Evolutionary conservation across 2,113 vertebrate species (phyloP).

Genomic region (Nicator chloris): DNA sequence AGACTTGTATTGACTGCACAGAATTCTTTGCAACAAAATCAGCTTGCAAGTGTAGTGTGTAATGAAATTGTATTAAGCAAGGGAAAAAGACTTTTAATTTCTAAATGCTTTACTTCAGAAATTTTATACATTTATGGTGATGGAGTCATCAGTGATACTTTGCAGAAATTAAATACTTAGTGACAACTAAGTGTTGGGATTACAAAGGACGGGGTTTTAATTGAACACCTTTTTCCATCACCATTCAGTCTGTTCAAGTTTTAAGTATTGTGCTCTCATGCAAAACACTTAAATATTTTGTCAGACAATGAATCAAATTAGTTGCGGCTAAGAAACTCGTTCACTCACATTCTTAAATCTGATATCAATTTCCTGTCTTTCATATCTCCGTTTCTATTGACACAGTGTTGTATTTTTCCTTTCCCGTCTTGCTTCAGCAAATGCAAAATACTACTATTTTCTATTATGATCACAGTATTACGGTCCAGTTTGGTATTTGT

Average conservation of each 20-base stretch:
- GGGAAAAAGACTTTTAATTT: neutral
- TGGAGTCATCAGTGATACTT: neutral
- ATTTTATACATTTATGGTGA: neutral
- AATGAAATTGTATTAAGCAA: neutral
- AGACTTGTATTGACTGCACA: neutral
- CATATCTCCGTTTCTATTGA: neutral
- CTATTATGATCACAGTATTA: neutral
- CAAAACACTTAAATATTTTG: slow-evolving; percentile 41
- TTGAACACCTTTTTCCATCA: slow-evolving; percentile 47
- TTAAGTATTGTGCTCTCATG: slow-evolving; percentile 15
- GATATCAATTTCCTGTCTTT: slow-evolving; percentile 3
- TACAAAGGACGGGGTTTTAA: slow-evolving; percentile 51
- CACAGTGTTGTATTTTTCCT: neutral
- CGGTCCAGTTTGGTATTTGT: neutral
- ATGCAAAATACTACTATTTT: slow-evolving; percentile 7
- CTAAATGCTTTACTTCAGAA: neutral
- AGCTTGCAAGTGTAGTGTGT: neutral
- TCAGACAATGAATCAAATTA: slow-evolving; percentile 48
- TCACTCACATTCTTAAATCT: slow-evolving; percentile 36
- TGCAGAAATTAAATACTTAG: slow-evolving; percentile 22
- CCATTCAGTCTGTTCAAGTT: slow-evolving; percentile 55
- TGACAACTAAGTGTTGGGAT: neutral
- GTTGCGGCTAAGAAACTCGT: slow-evolving; percentile 8
- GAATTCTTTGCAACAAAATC: neutral
- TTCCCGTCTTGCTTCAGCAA: neutral